A percentile compares a stretch with the other conserved stretches of the same genome.
These are phyloP conservation scores for Taeniopygia guttata DNA, from an alignment of 2,797 vertebrate species.

Conservation along the genomic window DNA sequence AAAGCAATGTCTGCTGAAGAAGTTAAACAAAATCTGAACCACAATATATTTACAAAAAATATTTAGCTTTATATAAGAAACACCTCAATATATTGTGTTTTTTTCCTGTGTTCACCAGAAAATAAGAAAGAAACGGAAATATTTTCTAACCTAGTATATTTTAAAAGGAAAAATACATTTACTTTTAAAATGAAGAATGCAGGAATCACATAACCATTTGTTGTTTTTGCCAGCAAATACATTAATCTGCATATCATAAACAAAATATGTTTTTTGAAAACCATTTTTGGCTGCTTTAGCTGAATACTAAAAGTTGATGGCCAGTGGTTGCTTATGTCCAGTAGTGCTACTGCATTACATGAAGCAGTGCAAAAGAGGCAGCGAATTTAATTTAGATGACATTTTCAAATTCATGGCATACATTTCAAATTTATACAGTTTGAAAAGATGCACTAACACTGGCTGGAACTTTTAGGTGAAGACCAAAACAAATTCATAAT, in stretches of 20 bases:
- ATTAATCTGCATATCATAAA: neutral
- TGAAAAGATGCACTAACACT: neutral
- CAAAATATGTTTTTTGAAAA: neutral
- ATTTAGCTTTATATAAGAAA: neutral
- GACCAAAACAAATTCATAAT: conserved; percentile 51
- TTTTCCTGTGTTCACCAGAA: neutral
- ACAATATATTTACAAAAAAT: neutral
- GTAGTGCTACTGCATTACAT: neutral
- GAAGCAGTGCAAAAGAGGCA: neutral
- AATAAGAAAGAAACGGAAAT: neutral
- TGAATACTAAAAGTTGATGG: neutral
- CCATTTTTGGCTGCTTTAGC: neutral
- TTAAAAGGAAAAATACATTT: neutral
- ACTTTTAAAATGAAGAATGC: neutral
- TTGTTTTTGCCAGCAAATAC: neutral
- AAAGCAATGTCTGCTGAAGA: neutral
- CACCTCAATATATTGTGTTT: neutral
- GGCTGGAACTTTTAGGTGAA: neutral
- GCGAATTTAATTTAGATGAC: neutral
- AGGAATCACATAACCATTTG: neutral
- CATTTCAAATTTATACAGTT: neutral
- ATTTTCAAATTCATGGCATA: neutral
- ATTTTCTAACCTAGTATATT: neutral
- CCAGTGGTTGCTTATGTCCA: accelerated
- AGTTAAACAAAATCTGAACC: neutral